Evolutionary conservation across 2,888 invertebrate genomes (phyloP).

Genomic region (Drosophila setosimentum): DNA sequence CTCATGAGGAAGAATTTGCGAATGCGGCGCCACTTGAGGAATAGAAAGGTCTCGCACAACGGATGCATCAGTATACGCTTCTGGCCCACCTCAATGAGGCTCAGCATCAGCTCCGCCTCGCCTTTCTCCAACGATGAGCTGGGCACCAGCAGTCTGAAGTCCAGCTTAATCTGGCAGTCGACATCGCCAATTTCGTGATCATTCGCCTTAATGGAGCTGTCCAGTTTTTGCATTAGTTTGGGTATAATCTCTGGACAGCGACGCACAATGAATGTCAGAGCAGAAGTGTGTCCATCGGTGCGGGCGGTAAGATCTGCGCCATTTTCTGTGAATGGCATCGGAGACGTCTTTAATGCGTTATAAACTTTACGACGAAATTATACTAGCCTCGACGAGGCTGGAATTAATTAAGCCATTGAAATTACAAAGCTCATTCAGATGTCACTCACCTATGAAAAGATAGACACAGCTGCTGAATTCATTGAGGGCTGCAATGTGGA

Average conservation of each 20-base stretch:
- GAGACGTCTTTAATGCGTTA: neutral
- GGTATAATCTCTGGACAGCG: conserved; percentile 93
- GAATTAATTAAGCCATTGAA: no score
- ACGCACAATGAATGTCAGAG: conserved; percentile 92
- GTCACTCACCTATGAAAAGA: conserved; percentile 87
- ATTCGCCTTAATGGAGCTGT: conserved; percentile 91
- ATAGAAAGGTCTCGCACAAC: conserved; percentile 93
- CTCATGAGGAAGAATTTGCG: conserved; percentile 93
- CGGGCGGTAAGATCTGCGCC: conserved; percentile 93
- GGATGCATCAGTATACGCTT: conserved; percentile 93
- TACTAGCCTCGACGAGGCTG: neutral
- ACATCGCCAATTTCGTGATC: conserved; percentile 95
- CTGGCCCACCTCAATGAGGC: conserved; percentile 92
- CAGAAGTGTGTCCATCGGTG: conserved; percentile 93
- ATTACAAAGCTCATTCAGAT: neutral
- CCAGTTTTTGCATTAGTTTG: conserved; percentile 89
- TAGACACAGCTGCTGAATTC: conserved; percentile 92
- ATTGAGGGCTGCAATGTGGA: conserved; percentile 93
- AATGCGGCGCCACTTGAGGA: conserved; percentile 93
- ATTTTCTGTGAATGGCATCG: conserved; percentile 86
- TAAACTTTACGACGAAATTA: neutral
- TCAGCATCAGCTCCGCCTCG: conserved; percentile 89
- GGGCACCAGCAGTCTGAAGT: conserved; percentile 88
- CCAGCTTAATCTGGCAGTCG: conserved; percentile 92
- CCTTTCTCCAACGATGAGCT: conserved; percentile 86